Evolutionary conservation across 1,140 invertebrate genomes (phyloP).

Genomic region (Listronotus bonariensis): DNA sequence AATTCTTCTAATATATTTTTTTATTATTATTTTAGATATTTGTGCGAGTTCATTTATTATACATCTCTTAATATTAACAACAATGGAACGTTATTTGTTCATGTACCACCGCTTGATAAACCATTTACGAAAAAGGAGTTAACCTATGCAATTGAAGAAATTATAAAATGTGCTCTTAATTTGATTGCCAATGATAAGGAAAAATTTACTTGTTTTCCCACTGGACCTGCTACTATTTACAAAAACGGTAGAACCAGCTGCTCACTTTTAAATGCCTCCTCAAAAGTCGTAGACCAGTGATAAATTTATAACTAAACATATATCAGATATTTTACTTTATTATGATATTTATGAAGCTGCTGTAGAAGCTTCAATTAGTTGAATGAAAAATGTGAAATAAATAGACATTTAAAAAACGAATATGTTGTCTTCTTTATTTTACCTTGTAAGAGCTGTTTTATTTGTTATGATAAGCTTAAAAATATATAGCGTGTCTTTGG

Average conservation of each 20-base stretch:
- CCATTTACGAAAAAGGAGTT: conserved; percentile 61
- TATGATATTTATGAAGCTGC: no score
- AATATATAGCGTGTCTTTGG: no score
- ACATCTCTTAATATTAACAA: conserved; percentile 64
- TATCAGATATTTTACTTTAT: no score
- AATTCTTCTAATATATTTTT: not conserved
- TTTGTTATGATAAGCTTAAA: no score
- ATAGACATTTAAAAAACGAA: no score
- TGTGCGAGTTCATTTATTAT: conserved; percentile 73
- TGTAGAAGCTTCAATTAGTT: no score
- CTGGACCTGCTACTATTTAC: conserved; percentile 16
- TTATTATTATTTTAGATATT: conserved; percentile 59
- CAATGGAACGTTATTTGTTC: conserved; percentile 65
- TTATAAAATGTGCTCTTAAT: conserved; percentile 56
- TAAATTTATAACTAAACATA: no score
- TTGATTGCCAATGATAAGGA: conserved; percentile 25
- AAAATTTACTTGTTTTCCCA: conserved; percentile 5
- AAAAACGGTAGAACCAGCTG: conserved; percentile 31
- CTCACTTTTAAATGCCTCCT: no score
- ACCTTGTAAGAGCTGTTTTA: no score
- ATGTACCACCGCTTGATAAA: conserved; percentile 64
- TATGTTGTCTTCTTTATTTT: no score
- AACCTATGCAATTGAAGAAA: conserved; percentile 60
- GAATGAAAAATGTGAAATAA: no score
- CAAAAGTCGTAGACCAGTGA: no score